Conservation (phyloP, 2,888 invertebrate species). For the Keiferia lycopersicella region DNA sequence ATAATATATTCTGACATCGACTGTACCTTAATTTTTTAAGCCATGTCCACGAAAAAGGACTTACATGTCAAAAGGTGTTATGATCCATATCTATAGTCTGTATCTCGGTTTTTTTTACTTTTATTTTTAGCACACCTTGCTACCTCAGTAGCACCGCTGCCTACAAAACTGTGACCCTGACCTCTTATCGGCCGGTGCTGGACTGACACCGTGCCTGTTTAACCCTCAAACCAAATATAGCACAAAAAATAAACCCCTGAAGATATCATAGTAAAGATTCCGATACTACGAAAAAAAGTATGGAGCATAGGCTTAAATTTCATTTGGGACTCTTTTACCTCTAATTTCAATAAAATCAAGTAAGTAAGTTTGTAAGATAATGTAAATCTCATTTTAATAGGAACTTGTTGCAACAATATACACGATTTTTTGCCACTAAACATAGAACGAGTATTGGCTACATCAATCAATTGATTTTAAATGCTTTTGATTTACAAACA, state of each 20-base stretch:
- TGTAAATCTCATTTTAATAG: too few species aligned
- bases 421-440: too few species aligned
- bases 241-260: neutral
- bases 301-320: too few species aligned
- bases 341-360: too few species aligned
- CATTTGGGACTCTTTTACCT: too few species aligned
- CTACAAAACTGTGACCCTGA: constrained; percentile 14
- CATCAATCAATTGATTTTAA: too few species aligned
- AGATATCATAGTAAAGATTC: too few species aligned
- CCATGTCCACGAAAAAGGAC: neutral
- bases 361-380: too few species aligned
- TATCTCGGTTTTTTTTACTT: neutral
- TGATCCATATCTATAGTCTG: constrained; percentile 4
- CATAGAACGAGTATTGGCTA: too few species aligned
- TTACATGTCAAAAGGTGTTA: constrained; percentile 7
- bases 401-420: too few species aligned
- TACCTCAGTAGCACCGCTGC: constrained; percentile 17
- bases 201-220: constrained; percentile 21
- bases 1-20: neutral
- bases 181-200: neutral
- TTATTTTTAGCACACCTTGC: constrained; percentile 21
- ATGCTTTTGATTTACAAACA: neutral
- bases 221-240: constrained; percentile 18
- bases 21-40: neutral
- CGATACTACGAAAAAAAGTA: too few species aligned